Evolutionary conservation across 2,797 vertebrate genomes (phyloP).

Genomic region (Sebastes taczanowskii): DNA sequence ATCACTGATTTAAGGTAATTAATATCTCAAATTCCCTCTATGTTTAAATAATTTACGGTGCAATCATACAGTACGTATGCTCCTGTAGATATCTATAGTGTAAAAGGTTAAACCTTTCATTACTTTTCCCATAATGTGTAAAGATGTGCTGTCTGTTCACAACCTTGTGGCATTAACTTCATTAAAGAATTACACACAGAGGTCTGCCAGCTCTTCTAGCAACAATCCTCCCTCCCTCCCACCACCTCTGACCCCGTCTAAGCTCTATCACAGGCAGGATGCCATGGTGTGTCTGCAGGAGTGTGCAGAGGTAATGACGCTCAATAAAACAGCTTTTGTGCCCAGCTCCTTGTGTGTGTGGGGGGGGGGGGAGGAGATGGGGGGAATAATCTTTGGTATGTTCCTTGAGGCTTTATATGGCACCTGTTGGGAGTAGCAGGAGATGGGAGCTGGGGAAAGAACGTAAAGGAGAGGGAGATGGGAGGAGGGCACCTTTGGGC

Average conservation of each 20-base stretch:
- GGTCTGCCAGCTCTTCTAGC: not conserved
- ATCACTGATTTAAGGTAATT: too few relatives aligned
- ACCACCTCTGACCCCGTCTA: not conserved
- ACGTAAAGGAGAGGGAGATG: not conserved
- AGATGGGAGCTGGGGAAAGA: not conserved
- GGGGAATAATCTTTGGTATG: conserved; percentile 2
- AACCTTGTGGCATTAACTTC: not conserved
- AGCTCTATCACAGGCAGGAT: not conserved
- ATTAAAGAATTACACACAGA: not conserved
- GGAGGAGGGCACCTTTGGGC: not conserved
- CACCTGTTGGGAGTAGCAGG: conserved; percentile 38
- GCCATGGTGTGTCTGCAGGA: not conserved
- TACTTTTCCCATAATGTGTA: not conserved
- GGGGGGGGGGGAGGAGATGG: not conserved
- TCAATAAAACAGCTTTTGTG: not conserved
- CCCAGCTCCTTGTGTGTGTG: not conserved
- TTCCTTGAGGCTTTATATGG: conserved; percentile 36
- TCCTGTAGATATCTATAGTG: not conserved
- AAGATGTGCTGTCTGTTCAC: not conserved
- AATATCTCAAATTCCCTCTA: too few relatives aligned
- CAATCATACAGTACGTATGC: too few relatives aligned
- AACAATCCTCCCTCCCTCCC: not conserved
- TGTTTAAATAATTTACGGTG: not conserved
- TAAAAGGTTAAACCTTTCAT: not conserved
- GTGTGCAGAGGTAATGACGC: not conserved